These are phyloP conservation scores for Flabesymbios commensalis DNA, from an alignment of 2,888 invertebrate genomes.

Conservation along the genomic window DNA sequence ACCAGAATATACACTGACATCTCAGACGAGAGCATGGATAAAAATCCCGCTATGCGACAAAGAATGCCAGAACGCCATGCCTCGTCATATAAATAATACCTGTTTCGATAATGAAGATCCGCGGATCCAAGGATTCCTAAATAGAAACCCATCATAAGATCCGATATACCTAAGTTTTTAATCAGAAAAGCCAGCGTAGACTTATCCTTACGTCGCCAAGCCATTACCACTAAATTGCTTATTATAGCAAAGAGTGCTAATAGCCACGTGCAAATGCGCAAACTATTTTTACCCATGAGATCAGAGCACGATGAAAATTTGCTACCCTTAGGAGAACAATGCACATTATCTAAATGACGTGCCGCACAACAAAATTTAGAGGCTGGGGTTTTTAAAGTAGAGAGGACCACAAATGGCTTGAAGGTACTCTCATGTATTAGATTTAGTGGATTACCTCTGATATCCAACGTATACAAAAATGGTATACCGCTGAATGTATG, in stretches of 20 bases:
- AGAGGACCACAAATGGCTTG: constrained; percentile 3
- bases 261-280: constrained; percentile 66
- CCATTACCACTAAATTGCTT: constrained; percentile 66
- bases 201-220: constrained; percentile 64
- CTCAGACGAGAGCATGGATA: constrained; percentile 59
- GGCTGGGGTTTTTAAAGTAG: constrained; percentile 36
- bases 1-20: constrained; percentile 49
- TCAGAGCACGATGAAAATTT: constrained; percentile 26
- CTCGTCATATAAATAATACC: constrained; percentile 56
- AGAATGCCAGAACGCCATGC: constrained; percentile 47
- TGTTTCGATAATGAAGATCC: constrained; percentile 64
- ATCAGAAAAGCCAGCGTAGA: constrained; percentile 55
- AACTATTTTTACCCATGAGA: constrained; percentile 18
- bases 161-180: constrained; percentile 68
- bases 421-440: constrained; percentile 12
- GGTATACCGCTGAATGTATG: neutral
- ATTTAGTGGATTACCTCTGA: constrained; percentile 5
- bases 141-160: constrained; percentile 70
- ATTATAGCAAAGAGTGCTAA: constrained; percentile 67
- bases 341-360: constrained; percentile 36
- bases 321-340: constrained; percentile 17
- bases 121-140: constrained; percentile 67
- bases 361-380: constrained; percentile 50
- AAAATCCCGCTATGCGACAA: constrained; percentile 52
- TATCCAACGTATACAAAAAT: neutral